phyloP scores from a whole-genome alignment of 2,888 invertebrate species.

The Tetragnatha montana region DNA sequence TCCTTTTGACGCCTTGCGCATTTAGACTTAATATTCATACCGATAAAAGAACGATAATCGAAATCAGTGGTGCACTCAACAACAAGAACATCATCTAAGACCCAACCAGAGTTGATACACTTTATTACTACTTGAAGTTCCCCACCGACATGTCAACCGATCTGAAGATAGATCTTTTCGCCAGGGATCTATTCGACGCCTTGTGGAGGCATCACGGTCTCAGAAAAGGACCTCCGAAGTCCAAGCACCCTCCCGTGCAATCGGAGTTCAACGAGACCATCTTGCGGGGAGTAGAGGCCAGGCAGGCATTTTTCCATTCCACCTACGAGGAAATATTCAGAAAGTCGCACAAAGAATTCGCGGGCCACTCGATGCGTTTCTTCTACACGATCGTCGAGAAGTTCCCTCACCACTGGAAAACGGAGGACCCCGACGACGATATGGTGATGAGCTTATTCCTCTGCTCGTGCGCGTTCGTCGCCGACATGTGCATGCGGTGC shows the following conservation, averaged over 20 bases:
- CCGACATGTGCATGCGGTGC: not conserved
- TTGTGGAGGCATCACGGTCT: not conserved
- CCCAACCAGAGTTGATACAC: too few species aligned
- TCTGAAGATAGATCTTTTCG: not conserved
- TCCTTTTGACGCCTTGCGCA: too few species aligned
- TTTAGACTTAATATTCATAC: too few species aligned
- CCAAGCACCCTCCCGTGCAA: not conserved
- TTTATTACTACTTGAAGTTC: too few species aligned
- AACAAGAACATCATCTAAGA: too few species aligned
- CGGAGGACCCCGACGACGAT: too few species aligned
- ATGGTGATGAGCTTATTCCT: not conserved
- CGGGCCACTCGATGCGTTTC: not conserved
- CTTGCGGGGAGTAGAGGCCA: not conserved
- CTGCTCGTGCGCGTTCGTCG: slow-evolving; percentile 1
- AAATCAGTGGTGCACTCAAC: too few species aligned
- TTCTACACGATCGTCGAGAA: not conserved
- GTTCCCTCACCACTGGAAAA: not conserved
- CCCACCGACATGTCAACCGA: not conserved
- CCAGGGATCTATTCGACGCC: not conserved
- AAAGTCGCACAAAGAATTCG: too few species aligned
- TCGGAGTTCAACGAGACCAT: not conserved
- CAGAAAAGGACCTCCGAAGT: not conserved
- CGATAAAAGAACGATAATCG: too few species aligned
- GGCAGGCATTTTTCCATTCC: not conserved
- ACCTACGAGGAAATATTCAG: not conserved